Base-by-base conservation (phyloP, 2,888 invertebrate species). In the Eupeodes luniger region DNA sequence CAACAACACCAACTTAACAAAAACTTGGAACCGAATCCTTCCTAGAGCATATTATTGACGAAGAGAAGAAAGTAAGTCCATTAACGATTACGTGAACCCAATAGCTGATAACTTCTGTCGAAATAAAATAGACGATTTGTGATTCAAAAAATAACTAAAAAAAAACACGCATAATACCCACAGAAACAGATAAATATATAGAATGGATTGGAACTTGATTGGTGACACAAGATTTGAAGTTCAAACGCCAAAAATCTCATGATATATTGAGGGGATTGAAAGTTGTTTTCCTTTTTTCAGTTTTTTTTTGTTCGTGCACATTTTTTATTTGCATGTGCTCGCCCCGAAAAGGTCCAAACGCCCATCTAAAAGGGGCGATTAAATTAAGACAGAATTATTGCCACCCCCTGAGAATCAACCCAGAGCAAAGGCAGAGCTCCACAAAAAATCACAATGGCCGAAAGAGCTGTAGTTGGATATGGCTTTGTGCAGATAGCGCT, bases 21-120 rank as follows among this genome's bases (percentile, higher is more conserved):
- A 40, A 47, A 44, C 53, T 57, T 34, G 19, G 40, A 72, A 57
- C 64, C 44, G 27, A 74, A 75, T 76, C 44, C 78, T 57, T 61
- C 66, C 34, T 12, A 59, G 40, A 40, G 6, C 55, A 44, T 61
- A 69, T 75, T 79, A 53, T 72, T 61, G 83, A 80, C 66, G 83
- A 76, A 66, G 49, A 80, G 61, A 72, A 75, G 76, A 83, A 80
- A 80, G 66, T 76, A 83, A 83, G 76, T 87, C 87, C 83, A 87
- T 83, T 83, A 87, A 83, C 76, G 87, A 83, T 80, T 83, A 83
- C 83, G 87, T 87, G 86, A 87, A 87, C 64, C 86, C 79, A 87
- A 87, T 87, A 87, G 72, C 79, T 87, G 83, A 87, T 87, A 86
- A 79, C 75, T 75, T 59, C 16, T 51, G 69, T 51, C 51, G 16